Evolutionary conservation across 2,797 vertebrate genomes (phyloP).

Genomic region (Cottoperca gobio): DNA sequence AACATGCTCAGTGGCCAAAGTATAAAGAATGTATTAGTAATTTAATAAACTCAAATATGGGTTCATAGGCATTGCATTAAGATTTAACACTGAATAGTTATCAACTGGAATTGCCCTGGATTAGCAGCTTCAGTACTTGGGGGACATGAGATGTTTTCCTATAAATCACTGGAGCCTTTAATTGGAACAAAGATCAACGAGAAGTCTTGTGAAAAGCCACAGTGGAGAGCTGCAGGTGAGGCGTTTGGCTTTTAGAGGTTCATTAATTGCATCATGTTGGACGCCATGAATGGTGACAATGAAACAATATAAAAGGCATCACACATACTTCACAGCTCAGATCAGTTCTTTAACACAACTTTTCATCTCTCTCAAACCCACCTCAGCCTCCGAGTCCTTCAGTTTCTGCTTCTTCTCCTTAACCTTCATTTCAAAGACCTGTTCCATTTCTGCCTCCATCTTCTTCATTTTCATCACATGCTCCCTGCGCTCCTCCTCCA

Average conservation of each 20-base stretch:
- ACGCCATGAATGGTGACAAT: neutral
- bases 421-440: slow-evolving; percentile 89
- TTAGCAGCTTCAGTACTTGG: neutral
- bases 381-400: slow-evolving; percentile 88
- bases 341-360: no score
- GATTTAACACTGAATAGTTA: neutral
- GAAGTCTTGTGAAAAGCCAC: neutral
- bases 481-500: slow-evolving; percentile 87
- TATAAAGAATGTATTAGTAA: neutral
- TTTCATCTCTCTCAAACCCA: slow-evolving; percentile 47
- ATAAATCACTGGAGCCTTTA: neutral
- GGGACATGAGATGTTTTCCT: neutral
- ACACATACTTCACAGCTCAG: no score
- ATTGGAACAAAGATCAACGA: neutral
- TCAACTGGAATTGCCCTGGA: neutral
- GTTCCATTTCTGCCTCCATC: slow-evolving; percentile 89
- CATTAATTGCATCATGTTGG: neutral
- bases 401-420: slow-evolving; percentile 89
- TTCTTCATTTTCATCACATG: slow-evolving; percentile 89
- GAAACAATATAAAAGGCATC: neutral
- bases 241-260: neutral
- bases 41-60: neutral
- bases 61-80: neutral
- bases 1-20: neutral
- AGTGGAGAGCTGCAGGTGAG: neutral